Evolutionary conservation across 2,113 vertebrate genomes (phyloP).

Genomic region (Athene noctua): DNA sequence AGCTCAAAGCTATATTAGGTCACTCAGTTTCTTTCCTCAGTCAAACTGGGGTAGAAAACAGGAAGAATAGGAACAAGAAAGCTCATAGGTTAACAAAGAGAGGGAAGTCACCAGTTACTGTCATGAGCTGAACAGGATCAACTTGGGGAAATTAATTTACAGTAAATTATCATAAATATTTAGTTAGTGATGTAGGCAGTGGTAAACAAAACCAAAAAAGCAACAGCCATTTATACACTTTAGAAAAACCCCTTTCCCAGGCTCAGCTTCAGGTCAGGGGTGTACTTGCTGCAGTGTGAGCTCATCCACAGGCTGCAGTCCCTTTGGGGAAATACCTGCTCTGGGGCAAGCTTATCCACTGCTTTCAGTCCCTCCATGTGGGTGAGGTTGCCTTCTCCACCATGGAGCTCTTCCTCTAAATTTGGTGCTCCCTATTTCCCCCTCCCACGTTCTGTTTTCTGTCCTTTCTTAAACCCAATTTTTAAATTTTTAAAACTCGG

Average conservation of each 20-base stretch:
- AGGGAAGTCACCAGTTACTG: neutral
- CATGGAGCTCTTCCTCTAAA: rapidly evolving
- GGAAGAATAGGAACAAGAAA: neutral
- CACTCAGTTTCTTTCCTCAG: neutral
- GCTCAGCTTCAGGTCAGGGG: neutral
- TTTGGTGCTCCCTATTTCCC: rapidly evolving
- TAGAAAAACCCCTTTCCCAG: neutral
- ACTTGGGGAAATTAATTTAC: neutral
- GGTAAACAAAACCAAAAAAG: neutral
- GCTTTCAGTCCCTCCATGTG: rapidly evolving
- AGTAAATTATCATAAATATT: neutral
- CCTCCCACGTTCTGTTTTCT: neutral
- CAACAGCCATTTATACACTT: neutral
- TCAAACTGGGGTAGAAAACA: neutral
- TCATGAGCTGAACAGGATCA: rapidly evolving
- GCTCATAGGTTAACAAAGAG: neutral
- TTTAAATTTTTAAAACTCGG: no score
- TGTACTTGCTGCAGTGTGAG: rapidly evolving
- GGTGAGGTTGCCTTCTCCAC: neutral
- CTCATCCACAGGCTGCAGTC: neutral
- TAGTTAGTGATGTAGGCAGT: neutral
- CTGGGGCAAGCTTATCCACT: neutral
- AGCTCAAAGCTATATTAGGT: neutral
- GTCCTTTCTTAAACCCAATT: neutral
- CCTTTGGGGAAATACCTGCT: neutral